Percentiles rank a stretch among this genome's conserved stretches.
These are phyloP conservation scores for Zootermopsis nevadensis DNA, from an alignment of 2,888 invertebrate genomes.

Conservation along the genomic window DNA sequence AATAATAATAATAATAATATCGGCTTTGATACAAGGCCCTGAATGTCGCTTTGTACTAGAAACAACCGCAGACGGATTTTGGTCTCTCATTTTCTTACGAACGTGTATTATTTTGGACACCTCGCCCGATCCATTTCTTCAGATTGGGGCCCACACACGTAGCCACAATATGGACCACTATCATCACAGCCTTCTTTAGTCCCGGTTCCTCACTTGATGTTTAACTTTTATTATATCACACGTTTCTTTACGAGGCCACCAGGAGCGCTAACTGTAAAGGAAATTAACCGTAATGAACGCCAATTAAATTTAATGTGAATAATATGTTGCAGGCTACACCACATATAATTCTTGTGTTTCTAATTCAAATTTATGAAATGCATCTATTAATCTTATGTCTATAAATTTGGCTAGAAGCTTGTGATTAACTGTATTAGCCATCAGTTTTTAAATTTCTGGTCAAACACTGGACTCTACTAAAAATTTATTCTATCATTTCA, in stretches of 20 bases:
- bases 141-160: slow-evolving; percentile 1
- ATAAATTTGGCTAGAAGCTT: too few relatives aligned
- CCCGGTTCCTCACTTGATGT: neutral
- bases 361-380: too few relatives aligned
- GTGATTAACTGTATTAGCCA: too few relatives aligned
- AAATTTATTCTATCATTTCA: too few relatives aligned
- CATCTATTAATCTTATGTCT: too few relatives aligned
- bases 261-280: neutral
- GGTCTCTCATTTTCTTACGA: slow-evolving; percentile 1
- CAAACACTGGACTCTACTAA: too few relatives aligned
- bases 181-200: neutral
- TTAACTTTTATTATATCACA: neutral
- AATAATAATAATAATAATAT: too few relatives aligned
- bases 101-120: neutral
- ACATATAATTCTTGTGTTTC: too few relatives aligned
- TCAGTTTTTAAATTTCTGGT: too few relatives aligned
- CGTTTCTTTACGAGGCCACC: neutral
- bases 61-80: neutral
- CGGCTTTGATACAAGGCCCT: neutral
- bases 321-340: neutral
- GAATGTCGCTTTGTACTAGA: neutral
- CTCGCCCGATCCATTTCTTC: neutral
- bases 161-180: neutral
- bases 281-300: neutral
- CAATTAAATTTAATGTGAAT: neutral